Percentiles rank a stretch among this genome's conserved stretches.
These are phyloP conservation scores for Natrix natrix DNA, from an alignment of 2,797 vertebrate genomes.

Conservation along the genomic window DNA sequence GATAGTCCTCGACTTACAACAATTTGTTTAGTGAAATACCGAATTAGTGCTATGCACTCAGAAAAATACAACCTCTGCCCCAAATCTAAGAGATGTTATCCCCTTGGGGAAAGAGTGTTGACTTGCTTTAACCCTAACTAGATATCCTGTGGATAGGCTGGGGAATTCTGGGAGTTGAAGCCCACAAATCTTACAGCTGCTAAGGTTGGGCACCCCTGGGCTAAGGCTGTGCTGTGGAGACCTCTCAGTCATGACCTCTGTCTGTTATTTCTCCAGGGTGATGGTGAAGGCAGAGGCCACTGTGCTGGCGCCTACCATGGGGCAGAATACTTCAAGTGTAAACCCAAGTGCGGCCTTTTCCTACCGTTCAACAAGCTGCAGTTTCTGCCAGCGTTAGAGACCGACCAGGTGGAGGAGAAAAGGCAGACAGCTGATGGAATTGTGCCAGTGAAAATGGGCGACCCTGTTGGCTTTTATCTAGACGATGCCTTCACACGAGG, in stretches of 20 bases:
- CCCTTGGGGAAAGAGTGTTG: background rate
- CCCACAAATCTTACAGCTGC: background rate
- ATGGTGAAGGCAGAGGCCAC: constrained; percentile 70
- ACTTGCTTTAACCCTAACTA: background rate
- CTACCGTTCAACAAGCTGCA: constrained; percentile 72
- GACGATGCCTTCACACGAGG: constrained; percentile 63
- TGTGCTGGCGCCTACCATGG: constrained; percentile 32
- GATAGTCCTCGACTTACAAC: background rate
- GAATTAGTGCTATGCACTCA: no score
- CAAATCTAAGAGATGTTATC: background rate
- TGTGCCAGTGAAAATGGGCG: constrained; percentile 67
- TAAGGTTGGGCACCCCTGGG: background rate
- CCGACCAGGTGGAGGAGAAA: background rate
- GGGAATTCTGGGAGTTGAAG: background rate
- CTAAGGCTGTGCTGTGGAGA: background rate
- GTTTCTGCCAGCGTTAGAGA: background rate
- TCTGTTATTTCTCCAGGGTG: constrained; percentile 59
- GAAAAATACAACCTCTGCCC: background rate
- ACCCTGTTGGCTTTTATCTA: constrained; percentile 74
- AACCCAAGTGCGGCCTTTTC: constrained; percentile 72
- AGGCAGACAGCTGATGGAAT: accelerated
- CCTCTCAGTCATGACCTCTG: background rate
- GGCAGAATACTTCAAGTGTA: constrained; percentile 66
- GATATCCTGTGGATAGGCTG: background rate
- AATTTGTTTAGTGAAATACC: no score